phyloP scores from a whole-genome alignment of 2,888 invertebrate species.

The Latrodectus hesperus region DNA sequence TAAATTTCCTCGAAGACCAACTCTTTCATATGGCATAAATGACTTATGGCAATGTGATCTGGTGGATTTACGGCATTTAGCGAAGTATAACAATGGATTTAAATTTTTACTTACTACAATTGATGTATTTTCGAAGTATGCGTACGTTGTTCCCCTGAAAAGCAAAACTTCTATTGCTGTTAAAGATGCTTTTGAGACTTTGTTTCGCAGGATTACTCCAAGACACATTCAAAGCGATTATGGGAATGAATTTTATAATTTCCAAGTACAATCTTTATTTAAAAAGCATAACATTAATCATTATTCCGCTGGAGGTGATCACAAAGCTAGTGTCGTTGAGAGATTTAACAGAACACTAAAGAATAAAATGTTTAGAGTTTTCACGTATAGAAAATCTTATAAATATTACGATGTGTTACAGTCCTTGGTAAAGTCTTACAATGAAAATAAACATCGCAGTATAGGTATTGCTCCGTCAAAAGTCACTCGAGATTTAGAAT shows the following conservation, averaged over 20 bases:
- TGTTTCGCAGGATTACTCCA: not conserved
- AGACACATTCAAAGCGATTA: slow-evolving; percentile 9
- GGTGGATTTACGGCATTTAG: not conserved
- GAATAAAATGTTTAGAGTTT: slow-evolving; percentile 38
- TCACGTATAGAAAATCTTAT: slow-evolving; percentile 32
- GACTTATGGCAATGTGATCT: slow-evolving; percentile 17
- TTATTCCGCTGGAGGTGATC: slow-evolving; percentile 66
- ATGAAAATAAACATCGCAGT: slow-evolving; percentile 19
- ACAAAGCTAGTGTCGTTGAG: slow-evolving; percentile 73
- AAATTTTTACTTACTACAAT: slow-evolving; percentile 5
- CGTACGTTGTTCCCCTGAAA: slow-evolving; percentile 11
- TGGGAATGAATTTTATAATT: slow-evolving; percentile 10
- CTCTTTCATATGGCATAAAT: slow-evolving; percentile 2
- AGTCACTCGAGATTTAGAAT: not conserved
- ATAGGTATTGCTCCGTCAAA: slow-evolving; percentile 16
- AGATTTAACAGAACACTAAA: slow-evolving; percentile 73
- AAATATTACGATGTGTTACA: slow-evolving; percentile 24
- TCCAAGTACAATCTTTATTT: not conserved
- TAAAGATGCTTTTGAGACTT: not conserved
- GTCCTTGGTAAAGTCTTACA: slow-evolving; percentile 28
- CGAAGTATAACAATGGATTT: not conserved
- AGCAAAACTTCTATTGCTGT: not conserved
- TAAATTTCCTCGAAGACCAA: not conserved
- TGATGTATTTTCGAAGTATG: slow-evolving; percentile 22
- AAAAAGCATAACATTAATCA: slow-evolving; percentile 10